These are phyloP conservation scores for Plestiodon gilberti DNA, from an alignment of 2,113 vertebrate genomes.

Conservation along the genomic window DNA sequence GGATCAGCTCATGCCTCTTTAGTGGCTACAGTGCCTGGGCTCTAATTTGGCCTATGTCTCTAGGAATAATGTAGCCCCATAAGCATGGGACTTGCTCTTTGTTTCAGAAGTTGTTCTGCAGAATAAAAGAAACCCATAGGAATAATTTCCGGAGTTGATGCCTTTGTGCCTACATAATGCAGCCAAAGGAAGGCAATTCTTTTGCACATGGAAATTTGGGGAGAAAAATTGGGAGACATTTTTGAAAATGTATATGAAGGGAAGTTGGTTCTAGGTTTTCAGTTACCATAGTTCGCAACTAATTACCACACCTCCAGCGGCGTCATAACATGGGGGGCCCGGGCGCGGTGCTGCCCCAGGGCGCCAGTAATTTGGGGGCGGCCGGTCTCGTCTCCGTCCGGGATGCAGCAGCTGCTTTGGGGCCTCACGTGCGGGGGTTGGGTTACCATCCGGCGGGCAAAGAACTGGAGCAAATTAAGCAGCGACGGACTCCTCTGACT, in stretches of 20 bases:
- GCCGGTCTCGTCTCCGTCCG: no score
- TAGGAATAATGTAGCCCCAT: neutral
- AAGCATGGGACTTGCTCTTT: neutral
- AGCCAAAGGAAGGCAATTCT: neutral
- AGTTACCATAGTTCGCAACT: neutral
- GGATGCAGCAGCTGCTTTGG: no score
- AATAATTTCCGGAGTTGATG: neutral
- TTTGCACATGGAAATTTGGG: neutral
- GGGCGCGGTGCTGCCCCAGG: no score
- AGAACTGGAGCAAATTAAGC: no score
- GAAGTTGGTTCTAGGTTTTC: neutral
- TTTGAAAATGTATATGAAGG: neutral
- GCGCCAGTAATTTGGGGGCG: no score
- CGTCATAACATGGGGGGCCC: no score
- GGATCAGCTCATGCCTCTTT: neutral
- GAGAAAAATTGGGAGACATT: neutral
- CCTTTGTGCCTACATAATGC: neutral
- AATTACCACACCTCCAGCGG: no score
- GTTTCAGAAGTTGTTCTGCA: neutral
- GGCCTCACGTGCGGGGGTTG: no score
- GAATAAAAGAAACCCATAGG: neutral
- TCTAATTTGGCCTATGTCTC: neutral
- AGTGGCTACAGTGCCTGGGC: neutral
- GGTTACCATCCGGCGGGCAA: no score
- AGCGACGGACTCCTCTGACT: no score